Percentiles rank a stretch among this genome's conserved stretches.
These are phyloP conservation scores for Cirrhinus mrigala DNA, from an alignment of 2,797 vertebrate species.

Conservation along the genomic window DNA sequence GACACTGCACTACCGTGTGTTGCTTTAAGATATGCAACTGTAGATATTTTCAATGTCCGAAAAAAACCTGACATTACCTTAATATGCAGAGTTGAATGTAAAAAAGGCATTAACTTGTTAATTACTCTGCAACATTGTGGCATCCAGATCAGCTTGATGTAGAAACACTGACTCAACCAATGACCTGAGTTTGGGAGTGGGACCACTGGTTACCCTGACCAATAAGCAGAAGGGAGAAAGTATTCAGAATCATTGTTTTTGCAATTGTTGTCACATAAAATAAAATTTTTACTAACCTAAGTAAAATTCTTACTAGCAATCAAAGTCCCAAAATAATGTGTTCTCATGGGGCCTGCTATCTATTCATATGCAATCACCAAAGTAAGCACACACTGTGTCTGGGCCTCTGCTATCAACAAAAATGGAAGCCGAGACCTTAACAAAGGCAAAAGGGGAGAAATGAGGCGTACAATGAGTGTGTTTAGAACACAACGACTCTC, in stretches of 20 bases:
- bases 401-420: slow-evolving; percentile 31
- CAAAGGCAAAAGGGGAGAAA: slow-evolving; percentile 69
- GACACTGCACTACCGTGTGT: not conserved
- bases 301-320: not conserved
- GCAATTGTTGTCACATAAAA: too few species aligned
- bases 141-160: not conserved
- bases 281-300: too few species aligned
- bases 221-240: not conserved
- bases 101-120: not conserved
- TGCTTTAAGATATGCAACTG: not conserved
- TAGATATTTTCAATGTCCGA: not conserved
- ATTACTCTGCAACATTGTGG: not conserved
- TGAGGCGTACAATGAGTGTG: slow-evolving; percentile 75
- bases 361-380: slow-evolving; percentile 32
- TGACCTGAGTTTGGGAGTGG: not conserved
- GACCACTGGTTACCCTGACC: not conserved
- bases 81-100: not conserved
- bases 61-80: not conserved
- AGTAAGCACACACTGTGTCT: slow-evolving; percentile 36
- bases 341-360: slow-evolving; percentile 33
- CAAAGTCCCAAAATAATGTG: slow-evolving; percentile 13
- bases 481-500: slow-evolving; percentile 75
- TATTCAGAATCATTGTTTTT: too few species aligned
- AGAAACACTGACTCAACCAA: not conserved
- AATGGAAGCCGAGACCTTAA: slow-evolving; percentile 31